Base-by-base conservation (phyloP, 2,888 invertebrate genomes). In the Zaprionus obscuricornis region DNA sequence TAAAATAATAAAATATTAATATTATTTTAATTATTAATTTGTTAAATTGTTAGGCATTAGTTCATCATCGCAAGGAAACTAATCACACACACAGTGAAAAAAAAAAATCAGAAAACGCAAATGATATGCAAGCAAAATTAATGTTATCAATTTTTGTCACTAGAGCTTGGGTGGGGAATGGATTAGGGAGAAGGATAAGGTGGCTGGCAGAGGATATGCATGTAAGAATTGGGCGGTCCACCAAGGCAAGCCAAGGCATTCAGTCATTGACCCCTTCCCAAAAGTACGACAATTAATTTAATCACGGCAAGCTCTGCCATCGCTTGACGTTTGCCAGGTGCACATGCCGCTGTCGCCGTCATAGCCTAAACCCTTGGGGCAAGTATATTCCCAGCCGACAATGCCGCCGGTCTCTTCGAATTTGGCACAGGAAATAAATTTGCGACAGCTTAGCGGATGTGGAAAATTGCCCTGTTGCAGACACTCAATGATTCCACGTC, bases 291-390 rank as follows among this genome's bases (percentile, higher is more conserved):
- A 7, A 34, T 11, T 22, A 43, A 36, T 13, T 76, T 86, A 91
- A 65, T 95, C 94, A 64, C 93, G 93, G 85, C 96, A 96, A 1
- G 17, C 34, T 27, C 95, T 95, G 10, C 95, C 91, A 1, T 95
- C 96, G 0, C 95, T 94, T 0, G 74, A 13, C 22, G 74, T 36
- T 11, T 95, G 94, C 96, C 96, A 97, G 90, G 97, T 97, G 89
- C 97, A 97, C 74, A 96, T 96, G 14, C 96, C 96, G 2, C 96
- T 97, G 1, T 96, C 94, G 0, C 96, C 96, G 89, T 97, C 97
- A 88, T 96, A 97, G 81, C 96, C 95, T 2, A 97, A 91, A 22
- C 95, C 95, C 76, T 94, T 94, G 0, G 97, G 97, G 87, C 97
- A 97, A 8, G 96, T 94, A 90, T 97, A 97, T 82, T 96, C 96